Evolutionary conservation across 2,113 vertebrate species (phyloP).

Genomic region (Lynx canadensis): DNA sequence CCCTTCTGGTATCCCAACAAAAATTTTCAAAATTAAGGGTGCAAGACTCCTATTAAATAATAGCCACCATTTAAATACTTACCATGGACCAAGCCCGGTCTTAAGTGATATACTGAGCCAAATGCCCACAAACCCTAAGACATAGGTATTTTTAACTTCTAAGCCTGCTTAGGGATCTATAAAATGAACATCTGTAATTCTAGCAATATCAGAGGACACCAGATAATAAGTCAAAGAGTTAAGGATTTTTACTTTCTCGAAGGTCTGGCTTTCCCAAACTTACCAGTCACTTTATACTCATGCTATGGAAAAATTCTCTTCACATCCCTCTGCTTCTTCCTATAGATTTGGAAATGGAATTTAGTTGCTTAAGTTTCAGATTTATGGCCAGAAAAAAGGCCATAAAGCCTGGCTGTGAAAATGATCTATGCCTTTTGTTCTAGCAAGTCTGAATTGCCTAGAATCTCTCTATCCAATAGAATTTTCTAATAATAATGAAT

Average conservation of each 20-base stretch:
- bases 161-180: neutral
- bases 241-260: neutral
- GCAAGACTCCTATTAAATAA: neutral
- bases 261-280: neutral
- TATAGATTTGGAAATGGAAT: neutral
- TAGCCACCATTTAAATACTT: neutral
- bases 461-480: neutral
- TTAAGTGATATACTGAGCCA: neutral
- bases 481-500: neutral
- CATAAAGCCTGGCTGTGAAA: neutral
- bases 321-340: neutral
- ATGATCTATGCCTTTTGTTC: neutral
- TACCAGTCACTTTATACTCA: neutral
- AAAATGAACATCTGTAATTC: neutral
- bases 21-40: neutral
- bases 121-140: neutral
- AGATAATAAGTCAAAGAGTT: neutral
- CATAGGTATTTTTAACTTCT: neutral
- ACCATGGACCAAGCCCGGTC: neutral
- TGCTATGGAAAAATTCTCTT: neutral
- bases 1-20: neutral
- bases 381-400: neutral
- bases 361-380: neutral
- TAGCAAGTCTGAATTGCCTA: neutral
- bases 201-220: neutral